These are phyloP conservation scores for Anableps anableps DNA, from an alignment of 2,797 vertebrate species.

Conservation along the genomic window DNA sequence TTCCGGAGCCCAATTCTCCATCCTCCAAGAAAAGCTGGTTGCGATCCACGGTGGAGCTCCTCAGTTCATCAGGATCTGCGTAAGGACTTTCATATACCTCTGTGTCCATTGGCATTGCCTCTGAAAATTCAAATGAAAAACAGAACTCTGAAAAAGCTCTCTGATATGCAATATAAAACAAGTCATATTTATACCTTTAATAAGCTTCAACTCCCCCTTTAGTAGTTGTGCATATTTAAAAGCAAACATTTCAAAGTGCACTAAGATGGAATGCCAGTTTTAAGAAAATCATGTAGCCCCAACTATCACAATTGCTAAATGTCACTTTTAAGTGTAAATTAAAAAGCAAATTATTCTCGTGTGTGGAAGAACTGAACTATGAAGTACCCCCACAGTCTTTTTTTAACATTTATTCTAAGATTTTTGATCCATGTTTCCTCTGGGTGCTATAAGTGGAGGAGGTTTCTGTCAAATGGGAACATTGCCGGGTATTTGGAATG, in stretches of 20 bases:
- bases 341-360: neutral
- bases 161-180: neutral
- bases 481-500: too few species aligned
- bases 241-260: neutral
- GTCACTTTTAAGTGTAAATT: neutral
- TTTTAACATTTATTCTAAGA: neutral
- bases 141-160: neutral
- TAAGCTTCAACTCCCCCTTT: neutral
- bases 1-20: constrained; percentile 93
- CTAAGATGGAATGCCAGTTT: neutral
- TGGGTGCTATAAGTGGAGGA: too few species aligned
- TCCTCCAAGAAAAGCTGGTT: constrained; percentile 88
- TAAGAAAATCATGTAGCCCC: too few species aligned
- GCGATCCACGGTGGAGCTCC: constrained; percentile 87
- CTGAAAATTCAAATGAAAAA: constrained; percentile 41
- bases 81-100: constrained; percentile 95
- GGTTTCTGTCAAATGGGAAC: too few species aligned
- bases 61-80: constrained; percentile 94
- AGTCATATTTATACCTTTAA: neutral
- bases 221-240: neutral
- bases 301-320: neutral
- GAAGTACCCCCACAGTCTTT: neutral
- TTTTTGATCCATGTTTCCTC: too few species aligned
- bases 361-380: neutral
- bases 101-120: constrained; percentile 94